Conservation (phyloP, 1,140 invertebrate species). For the Bicyclus anynana region DNA sequence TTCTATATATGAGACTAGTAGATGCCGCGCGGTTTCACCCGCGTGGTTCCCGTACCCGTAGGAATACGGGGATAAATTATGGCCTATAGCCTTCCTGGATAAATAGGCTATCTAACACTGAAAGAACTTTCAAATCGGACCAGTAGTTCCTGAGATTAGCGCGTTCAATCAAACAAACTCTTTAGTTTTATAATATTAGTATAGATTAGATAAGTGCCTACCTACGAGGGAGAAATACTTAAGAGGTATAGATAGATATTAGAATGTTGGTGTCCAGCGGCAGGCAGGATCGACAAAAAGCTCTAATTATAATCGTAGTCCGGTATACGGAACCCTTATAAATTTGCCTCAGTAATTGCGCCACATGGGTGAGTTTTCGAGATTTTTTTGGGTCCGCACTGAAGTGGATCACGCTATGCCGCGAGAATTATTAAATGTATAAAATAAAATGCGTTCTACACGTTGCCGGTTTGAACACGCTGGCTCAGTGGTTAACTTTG, state of each 20-base stretch:
- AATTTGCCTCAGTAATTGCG: constrained; percentile 49
- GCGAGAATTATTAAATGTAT: constrained; percentile 71
- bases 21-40: too few species aligned
- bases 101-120: too few species aligned
- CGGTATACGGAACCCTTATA: constrained; percentile 46
- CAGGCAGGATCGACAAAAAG: constrained; percentile 22
- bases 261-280: neutral
- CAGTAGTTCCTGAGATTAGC: too few species aligned
- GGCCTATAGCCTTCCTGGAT: too few species aligned
- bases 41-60: too few species aligned
- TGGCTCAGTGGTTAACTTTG: neutral
- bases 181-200: too few species aligned
- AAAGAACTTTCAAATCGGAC: too few species aligned
- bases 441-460: constrained; percentile 43
- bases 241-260: neutral
- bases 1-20: too few species aligned
- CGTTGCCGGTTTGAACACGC: neutral
- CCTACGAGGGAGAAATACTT: too few species aligned
- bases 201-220: too few species aligned
- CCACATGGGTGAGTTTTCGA: constrained; percentile 69
- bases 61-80: too few species aligned
- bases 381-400: constrained; percentile 69
- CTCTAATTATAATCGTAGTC: constrained; percentile 31
- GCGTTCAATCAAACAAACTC: too few species aligned
- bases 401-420: constrained; percentile 53